A percentile compares a stretch with the other conserved stretches of the same genome.
These are phyloP conservation scores for Tachina grossa DNA, from an alignment of 2,888 invertebrate genomes.

Conservation along the genomic window DNA sequence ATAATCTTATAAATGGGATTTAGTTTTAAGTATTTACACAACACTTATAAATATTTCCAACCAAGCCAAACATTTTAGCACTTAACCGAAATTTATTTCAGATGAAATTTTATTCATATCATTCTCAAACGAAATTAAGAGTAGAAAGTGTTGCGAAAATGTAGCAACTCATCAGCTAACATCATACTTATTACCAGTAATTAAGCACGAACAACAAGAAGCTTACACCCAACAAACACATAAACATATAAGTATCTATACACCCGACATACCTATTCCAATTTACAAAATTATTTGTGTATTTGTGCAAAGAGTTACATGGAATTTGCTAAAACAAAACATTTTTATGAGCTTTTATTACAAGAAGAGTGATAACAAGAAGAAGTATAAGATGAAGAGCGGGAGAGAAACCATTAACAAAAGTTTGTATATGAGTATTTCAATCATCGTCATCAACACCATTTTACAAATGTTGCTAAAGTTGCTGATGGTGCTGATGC, in stretches of 20 bases:
- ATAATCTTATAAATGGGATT: too few species aligned
- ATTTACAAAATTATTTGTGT: constrained; percentile 41
- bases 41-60: not conserved
- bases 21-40: too few species aligned
- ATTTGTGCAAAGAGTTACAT: constrained; percentile 56
- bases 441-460: constrained; percentile 51
- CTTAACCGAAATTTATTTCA: not conserved
- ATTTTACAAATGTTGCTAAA: constrained; percentile 32
- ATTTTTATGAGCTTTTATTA: constrained; percentile 50
- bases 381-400: not conserved
- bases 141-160: constrained; percentile 27
- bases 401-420: constrained; percentile 51
- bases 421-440: constrained; percentile 44
- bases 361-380: not conserved
- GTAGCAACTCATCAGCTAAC: constrained; percentile 63
- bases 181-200: constrained; percentile 64
- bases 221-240: constrained; percentile 26
- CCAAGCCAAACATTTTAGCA: not conserved
- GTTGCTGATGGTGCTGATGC: constrained; percentile 45
- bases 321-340: constrained; percentile 39
- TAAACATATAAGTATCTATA: not conserved
- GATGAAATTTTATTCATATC: too few species aligned
- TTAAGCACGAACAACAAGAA: constrained; percentile 64
- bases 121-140: not conserved
- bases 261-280: constrained; percentile 4